Evolutionary conservation across 1,140 invertebrate species (phyloP).

Genomic region (Halictus rubicundus): DNA sequence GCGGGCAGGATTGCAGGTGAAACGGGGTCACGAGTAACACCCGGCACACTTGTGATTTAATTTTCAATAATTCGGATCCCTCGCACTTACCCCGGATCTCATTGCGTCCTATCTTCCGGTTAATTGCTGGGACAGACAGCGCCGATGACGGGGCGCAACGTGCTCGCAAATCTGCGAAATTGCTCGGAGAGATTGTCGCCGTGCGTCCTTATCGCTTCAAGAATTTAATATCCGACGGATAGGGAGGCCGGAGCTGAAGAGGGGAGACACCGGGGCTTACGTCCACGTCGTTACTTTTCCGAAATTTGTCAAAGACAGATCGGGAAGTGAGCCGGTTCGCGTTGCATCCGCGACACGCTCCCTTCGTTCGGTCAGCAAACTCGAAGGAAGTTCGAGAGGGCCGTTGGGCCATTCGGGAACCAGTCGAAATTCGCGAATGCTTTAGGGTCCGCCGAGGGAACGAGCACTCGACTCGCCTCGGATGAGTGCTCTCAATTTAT

Average conservation of each 20-base stretch:
- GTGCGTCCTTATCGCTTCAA: not conserved
- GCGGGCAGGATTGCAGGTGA: conserved; percentile 1
- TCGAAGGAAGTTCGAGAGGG: conserved; percentile 15
- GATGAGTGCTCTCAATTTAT: conserved; percentile 37
- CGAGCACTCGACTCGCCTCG: conserved; percentile 13
- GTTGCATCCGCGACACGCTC: not conserved
- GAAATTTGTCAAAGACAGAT: conserved; percentile 7
- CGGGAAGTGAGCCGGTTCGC: not conserved
- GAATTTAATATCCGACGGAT: not conserved
- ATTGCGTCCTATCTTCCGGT: too few relatives aligned
- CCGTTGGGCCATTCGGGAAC: not conserved
- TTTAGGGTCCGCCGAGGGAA: not conserved
- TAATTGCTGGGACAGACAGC: conserved; percentile 1
- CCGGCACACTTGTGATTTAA: conserved; percentile 21
- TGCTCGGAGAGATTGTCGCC: not conserved
- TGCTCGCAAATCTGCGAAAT: not conserved
- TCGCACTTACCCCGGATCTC: not conserved
- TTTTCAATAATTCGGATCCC: conserved; percentile 27
- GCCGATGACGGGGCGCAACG: not conserved
- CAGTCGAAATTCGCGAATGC: conserved; percentile 28
- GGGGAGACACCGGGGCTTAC: too few relatives aligned
- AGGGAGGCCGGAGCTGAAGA: too few relatives aligned
- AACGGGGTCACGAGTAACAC: not conserved
- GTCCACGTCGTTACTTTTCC: too few relatives aligned
- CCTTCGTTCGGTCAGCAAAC: conserved; percentile 28